Evolutionary conservation across 2,888 invertebrate species (phyloP).

Genomic region (Laspeyria flexula): DNA sequence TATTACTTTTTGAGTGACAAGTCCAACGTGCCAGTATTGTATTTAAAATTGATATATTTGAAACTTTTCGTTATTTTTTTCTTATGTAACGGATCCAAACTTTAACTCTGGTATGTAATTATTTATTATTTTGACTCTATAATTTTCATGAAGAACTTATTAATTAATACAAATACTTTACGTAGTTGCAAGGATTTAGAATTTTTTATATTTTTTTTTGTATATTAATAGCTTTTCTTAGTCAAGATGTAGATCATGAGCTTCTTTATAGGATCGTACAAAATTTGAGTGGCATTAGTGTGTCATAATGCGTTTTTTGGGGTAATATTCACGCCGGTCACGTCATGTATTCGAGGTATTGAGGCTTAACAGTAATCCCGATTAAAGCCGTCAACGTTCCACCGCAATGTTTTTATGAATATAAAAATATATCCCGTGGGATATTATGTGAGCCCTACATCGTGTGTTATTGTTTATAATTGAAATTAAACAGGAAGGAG

Average conservation of each 20-base stretch:
- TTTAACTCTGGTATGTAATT: conserved; percentile 44
- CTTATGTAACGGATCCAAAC: conserved; percentile 42
- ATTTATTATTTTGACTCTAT: conserved; percentile 25
- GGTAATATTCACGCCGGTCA: conserved; percentile 33
- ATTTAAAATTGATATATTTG: conserved; percentile 14
- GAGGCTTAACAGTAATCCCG: conserved; percentile 35
- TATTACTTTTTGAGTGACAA: conserved; percentile 30
- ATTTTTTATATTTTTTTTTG: conserved; percentile 10
- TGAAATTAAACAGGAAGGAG: not conserved
- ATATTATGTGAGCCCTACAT: not conserved
- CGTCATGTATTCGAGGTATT: conserved; percentile 22
- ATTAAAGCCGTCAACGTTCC: conserved; percentile 32
- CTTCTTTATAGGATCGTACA: conserved; percentile 12
- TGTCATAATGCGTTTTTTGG: conserved; percentile 40
- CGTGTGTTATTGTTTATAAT: not conserved
- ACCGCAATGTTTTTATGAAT: conserved; percentile 10
- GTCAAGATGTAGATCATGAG: conserved; percentile 25
- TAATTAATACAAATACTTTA: conserved; percentile 20
- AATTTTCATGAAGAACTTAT: conserved; percentile 23
- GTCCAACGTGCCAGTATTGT: conserved; percentile 31
- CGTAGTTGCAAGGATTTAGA: conserved; percentile 14
- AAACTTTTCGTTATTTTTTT: conserved; percentile 23
- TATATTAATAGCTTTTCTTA: conserved; percentile 23
- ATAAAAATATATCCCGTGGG: conserved; percentile 13
- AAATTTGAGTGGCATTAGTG: conserved; percentile 26